Evolutionary conservation across 1,140 invertebrate species (phyloP), one percentile per base, ranked within the genome.

Genomic region (Schlechtendalia chinensis): DNA sequence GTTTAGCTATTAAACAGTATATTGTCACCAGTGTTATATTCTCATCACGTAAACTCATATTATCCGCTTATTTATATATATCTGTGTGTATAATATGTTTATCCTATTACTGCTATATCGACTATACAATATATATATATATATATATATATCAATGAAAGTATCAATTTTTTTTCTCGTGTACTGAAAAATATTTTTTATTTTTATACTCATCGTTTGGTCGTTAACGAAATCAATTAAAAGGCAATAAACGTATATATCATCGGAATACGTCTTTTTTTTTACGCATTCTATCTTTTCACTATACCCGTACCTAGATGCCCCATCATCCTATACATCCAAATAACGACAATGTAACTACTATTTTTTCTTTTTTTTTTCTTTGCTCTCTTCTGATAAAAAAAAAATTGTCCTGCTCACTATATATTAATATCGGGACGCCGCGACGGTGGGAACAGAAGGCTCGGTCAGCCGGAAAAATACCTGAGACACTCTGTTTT

Each of bases 61-160:
- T 39, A 79, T 79, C 75, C 56, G 75, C 58, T 79, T 79, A 63
- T 79, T 79, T 61, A 63, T 77, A 59, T 77, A 24, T 69, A 3
- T 67, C 16, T 61, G 16, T 67, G 19, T 39, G 4, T 65, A 39
- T 39, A 39, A 39, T 39, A 3, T 8, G 32, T 39, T 39, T 39
- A 39, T 39, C 32, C 32, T 39, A 39, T 39, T 39, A 39, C 8
- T 39, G n/a, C n/a, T n/a, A n/a, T n/a, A n/a, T n/a, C n/a, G n/a
- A n/a, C n/a, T n/a, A n/a, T n/a, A n/a, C n/a, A n/a, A n/a, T n/a
- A n/a, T n/a, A n/a, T n/a, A n/a, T n/a, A n/a, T n/a, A n/a, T n/a
- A n/a, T n/a, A n/a, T 39, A 45, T 67, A 17, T 72, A 53, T 16
- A 39, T 17, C 19, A 72, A 72, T n/a, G 10, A 72, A 54, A 29